Percentiles rank a stretch among this genome's conserved stretches.
phyloP scores from a whole-genome alignment of 1,140 invertebrate genomes.

The Gryllus bimaculatus region DNA sequence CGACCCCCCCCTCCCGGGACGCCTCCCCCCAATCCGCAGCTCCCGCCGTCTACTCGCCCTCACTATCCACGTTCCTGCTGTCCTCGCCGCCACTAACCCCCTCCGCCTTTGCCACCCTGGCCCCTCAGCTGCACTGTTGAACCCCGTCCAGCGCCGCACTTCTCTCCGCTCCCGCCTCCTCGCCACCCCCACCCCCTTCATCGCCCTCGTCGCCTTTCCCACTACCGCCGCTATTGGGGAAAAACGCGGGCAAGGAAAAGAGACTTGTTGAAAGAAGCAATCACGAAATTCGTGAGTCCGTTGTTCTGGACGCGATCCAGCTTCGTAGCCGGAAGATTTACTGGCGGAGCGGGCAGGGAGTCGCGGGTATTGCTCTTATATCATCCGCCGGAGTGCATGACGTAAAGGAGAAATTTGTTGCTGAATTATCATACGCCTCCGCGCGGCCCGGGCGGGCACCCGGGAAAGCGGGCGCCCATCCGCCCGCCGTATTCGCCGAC shows the following conservation, averaged over 20 bases:
- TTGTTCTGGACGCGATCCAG: conserved; percentile 2
- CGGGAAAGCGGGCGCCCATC: too few relatives aligned
- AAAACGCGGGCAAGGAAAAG: background rate
- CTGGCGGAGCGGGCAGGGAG: background rate
- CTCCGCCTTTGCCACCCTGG: too few relatives aligned
- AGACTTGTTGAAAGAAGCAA: background rate
- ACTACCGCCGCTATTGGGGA: background rate
- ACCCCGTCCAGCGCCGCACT: too few relatives aligned
- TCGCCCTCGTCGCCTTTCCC: background rate
- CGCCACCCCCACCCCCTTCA: background rate
- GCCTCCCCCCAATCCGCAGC: too few relatives aligned
- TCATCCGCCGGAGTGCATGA: background rate
- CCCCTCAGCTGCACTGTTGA: background rate
- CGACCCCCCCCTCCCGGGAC: too few relatives aligned
- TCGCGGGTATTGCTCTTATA: background rate
- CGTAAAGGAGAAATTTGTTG: conserved; percentile 4
- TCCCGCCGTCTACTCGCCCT: too few relatives aligned
- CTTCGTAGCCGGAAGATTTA: background rate
- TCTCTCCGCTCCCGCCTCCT: background rate
- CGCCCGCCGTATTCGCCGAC: too few relatives aligned
- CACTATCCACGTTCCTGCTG: too few relatives aligned
- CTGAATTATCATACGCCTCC: background rate
- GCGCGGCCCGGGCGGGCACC: too few relatives aligned
- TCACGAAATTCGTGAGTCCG: conserved; percentile 3
- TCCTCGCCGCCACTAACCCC: too few relatives aligned